These are phyloP conservation scores for Marmota flaviventris DNA, from an alignment of 2,113 vertebrate genomes.

Conservation along the genomic window DNA sequence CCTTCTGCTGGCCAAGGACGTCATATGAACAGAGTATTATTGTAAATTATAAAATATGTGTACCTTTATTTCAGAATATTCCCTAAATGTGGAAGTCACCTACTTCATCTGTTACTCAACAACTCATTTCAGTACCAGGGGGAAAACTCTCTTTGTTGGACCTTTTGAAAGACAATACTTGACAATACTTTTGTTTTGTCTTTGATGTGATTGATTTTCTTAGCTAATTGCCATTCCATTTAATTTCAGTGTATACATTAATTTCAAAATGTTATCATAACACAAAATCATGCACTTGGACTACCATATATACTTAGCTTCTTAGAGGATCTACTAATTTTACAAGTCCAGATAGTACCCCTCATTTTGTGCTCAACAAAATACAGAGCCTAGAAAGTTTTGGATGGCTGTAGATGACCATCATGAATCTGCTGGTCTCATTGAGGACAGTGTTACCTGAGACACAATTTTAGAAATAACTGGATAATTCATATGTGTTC, in stretches of 20 bases:
- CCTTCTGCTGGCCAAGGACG: too few relatives aligned
- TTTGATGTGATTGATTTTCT: neutral
- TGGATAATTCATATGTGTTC: neutral
- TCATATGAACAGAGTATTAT: neutral
- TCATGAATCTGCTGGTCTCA: neutral
- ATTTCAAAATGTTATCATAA: neutral
- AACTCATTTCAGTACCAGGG: neutral
- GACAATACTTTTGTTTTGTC: neutral
- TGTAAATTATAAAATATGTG: neutral
- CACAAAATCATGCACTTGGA: neutral
- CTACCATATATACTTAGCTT: neutral
- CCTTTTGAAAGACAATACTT: neutral
- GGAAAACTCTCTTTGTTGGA: neutral
- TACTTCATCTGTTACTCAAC: neutral
- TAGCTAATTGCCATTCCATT: conserved; percentile 1
- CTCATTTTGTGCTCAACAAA: neutral
- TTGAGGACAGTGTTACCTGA: neutral
- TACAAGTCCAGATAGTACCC: neutral
- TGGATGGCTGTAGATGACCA: neutral
- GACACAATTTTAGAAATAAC: neutral
- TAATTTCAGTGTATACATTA: neutral
- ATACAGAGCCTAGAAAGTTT: neutral
- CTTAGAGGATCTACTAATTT: neutral
- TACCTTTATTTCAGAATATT: neutral
- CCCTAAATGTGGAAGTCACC: neutral